These are phyloP conservation scores for Nomada fabriciana DNA, from an alignment of 2,888 invertebrate species.

Conservation along the genomic window DNA sequence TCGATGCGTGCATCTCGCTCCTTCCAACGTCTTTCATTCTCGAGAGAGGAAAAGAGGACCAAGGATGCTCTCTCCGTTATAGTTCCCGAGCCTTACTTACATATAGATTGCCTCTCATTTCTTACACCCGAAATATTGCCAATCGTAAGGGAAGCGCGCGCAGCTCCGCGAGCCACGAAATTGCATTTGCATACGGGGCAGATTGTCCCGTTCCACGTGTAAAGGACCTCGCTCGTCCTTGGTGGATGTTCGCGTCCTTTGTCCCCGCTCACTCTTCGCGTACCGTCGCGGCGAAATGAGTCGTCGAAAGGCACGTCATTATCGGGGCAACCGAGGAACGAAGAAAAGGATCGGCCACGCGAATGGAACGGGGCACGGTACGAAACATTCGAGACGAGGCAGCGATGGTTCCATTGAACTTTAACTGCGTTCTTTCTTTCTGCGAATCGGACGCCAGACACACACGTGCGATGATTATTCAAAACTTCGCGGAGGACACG, in stretches of 20 bases:
- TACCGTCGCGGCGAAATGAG: constrained; percentile 39
- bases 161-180: constrained; percentile 64
- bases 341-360: constrained; percentile 15
- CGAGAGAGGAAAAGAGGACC: constrained; percentile 25
- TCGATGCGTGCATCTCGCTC: constrained; percentile 31
- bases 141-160: constrained; percentile 71
- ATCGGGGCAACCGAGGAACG: constrained; percentile 36
- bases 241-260: constrained; percentile 61
- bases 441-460: neutral
- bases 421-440: constrained; percentile 16
- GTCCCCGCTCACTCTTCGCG: constrained; percentile 17
- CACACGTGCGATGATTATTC: constrained; percentile 61
- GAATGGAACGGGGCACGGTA: constrained; percentile 15
- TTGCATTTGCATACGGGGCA: constrained; percentile 80
- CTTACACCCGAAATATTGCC: constrained; percentile 78
- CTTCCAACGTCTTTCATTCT: constrained; percentile 39
- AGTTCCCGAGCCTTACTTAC: constrained; percentile 78
- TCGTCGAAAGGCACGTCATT: constrained; percentile 62
- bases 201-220: constrained; percentile 72
- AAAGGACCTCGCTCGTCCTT: constrained; percentile 69
- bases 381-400: neutral
- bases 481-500: constrained; percentile 58
- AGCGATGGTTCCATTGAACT: constrained; percentile 37
- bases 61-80: constrained; percentile 36
- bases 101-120: constrained; percentile 82